Evolutionary conservation across 2,113 vertebrate species (phyloP), one percentile per base, ranked within the genome.

Genomic region (Nanger granti): DNA sequence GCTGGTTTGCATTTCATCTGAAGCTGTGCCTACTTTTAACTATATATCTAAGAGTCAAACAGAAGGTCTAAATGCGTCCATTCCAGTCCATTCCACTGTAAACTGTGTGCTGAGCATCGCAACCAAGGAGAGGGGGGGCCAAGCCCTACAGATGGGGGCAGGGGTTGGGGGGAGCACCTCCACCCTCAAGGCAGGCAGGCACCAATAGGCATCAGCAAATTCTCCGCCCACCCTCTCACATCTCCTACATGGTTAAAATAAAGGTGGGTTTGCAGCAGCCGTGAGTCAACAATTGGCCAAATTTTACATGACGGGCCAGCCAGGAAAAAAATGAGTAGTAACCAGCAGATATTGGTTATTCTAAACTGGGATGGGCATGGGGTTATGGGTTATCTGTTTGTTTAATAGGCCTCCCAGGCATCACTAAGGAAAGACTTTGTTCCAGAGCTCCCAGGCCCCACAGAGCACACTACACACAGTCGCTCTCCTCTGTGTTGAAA

Each of bases 1-100:
- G 60, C 90, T 92, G 66, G 60, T 96, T 59, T 91, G 73, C 96
- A 31, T 89, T 94, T 95, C 89, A 84, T 87, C 17, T 87, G 94
- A 97, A 96, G 89, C 89, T 82, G 10, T 69, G 52, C 93, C 96
- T 91, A 52, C 91, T 96, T 92, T 94, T 93, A 54, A 97, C 91
- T 93, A 82, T 37, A 76, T 18, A 92, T 13, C 31, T 52, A 89
- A 89, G 20, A 64, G 80, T 83, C 15, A 60, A 57, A 37, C 44
- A 86, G 88, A 60, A 62, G 66, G 14, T 22, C 94, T 83, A 54
- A 94, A 22, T 5, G 7, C 44, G 79, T 64, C 62, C 62, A 15
- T 44, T 47, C 89, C 47, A 47, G 90, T 89, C 83, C 79, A 17
- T 28, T 34, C 41, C 0, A 4, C 89, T 28, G 4, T 26, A 57